These are phyloP conservation scores for Thaleichthys pacificus DNA, from an alignment of 2,797 vertebrate genomes.

Conservation along the genomic window DNA sequence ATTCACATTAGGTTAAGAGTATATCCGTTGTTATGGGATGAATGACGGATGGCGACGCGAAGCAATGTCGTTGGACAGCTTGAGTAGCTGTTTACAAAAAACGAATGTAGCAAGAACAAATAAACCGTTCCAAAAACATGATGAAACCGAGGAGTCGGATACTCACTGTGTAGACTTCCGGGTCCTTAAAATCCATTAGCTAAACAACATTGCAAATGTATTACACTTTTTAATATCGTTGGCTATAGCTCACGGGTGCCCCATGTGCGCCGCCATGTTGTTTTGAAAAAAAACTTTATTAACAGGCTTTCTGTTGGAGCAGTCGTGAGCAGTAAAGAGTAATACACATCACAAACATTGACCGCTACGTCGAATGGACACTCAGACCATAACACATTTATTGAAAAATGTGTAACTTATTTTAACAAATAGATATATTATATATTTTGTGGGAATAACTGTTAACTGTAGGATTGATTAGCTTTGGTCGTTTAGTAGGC, in stretches of 20 bases:
- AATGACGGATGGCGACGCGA: neutral
- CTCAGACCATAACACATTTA: too few species aligned
- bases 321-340: neutral
- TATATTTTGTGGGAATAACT: too few species aligned
- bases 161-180: constrained; percentile 41
- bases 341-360: too few species aligned
- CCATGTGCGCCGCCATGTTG: constrained; percentile 70
- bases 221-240: constrained; percentile 4
- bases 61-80: neutral
- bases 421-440: too few species aligned
- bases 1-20: neutral
- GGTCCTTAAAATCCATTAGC: constrained; percentile 12
- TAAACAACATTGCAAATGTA: constrained; percentile 8
- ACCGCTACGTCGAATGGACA: too few species aligned
- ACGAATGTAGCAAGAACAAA: neutral
- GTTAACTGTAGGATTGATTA: too few species aligned
- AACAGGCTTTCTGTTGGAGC: neutral
- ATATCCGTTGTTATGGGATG: too few species aligned
- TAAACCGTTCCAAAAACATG: neutral
- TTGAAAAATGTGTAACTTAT: too few species aligned
- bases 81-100: neutral
- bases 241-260: constrained; percentile 34
- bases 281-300: constrained; percentile 75
- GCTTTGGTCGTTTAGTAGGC: too few species aligned
- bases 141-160: too few species aligned